Base-by-base conservation (phyloP, 1,140 invertebrate species). In the Branchinecta lindahli region DNA sequence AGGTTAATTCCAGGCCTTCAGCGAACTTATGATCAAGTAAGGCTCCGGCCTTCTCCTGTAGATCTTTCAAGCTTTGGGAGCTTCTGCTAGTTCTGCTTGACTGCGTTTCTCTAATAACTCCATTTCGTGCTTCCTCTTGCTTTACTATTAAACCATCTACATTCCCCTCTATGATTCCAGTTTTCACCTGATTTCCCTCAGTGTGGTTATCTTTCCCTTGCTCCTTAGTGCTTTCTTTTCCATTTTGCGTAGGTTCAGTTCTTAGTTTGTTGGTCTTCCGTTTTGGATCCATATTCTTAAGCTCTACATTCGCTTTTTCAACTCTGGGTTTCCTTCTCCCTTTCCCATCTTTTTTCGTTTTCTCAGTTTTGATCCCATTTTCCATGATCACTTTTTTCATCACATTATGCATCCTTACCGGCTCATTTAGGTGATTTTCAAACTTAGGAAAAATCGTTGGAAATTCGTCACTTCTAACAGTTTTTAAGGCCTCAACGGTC, bases 391-490 rank as follows among this genome's bases (percentile, higher is more conserved):
- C 87, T 78, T 79, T 82, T 80, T 94, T 95, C 67, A 88, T 86
- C 44, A 93, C 82, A 82, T 96, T 96, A 75, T 96, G 92, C 67
- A 94, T 83, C 75, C 85, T 84, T 0, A 92, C 84, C 0, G 92
- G 91, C 74, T 90, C 86, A n/a, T 82, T 82, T 77, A 96, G 84
- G 77, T 96, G 92, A 73, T 84, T 82, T 79, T 97, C 93, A 76
- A 94, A 90, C 73, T 71, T 46, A 74, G 46, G 70, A 18, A 71
- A 8, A 21, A 33, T 46, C 10, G 44, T 71, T 65, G 68, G 46
- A 33, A 69, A 61, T 69, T 68, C 9, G 61, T 66, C 5, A 10
- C 66, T 15, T 15, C 68, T 44, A 15, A 76, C 46, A 68, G 77
- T 72, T 72, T 82, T 82, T 0, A 87, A 76, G 9, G 83, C 83